Evolutionary conservation across 2,797 vertebrate genomes (phyloP), one percentile per base, ranked within the genome.

Genomic region (Phataginus tetradactyla): DNA sequence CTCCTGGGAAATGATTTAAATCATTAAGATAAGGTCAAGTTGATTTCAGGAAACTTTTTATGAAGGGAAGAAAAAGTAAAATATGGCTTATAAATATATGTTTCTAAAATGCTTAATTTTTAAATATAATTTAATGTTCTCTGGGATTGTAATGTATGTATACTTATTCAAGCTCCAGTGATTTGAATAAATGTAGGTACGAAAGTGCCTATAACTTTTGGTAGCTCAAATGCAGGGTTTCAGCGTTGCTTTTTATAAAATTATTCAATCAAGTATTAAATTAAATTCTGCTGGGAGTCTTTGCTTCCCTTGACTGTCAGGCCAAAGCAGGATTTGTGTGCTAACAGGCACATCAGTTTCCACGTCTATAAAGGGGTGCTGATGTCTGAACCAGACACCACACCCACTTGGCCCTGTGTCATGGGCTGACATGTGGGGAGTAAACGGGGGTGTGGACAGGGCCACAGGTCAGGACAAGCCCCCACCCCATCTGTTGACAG

Each of bases 21-120:
- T 29, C 91, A 89, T 25, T 89, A 59, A 10, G 11, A 61, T 75
- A 89, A 92, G 45, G 85, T 96, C 66, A 80, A 63, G 66, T 55
- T 86, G 84, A 69, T 89, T 92, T 64, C 32, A 92, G 53, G 74
- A 89, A 72, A 75, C 7, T 37, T 81, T 45, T 45, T 51, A 72
- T 61, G 37, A 88, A n/a, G 34, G 53, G 14, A 92, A 95, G 39
- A 12, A 25, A 72, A 94, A 68, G 9, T 61, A 18, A 34, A 85
- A 59, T 77, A 32, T 32, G 49, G 51, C 32, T 85, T 68, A 72
- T 78, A 77, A 83, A 49, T 37, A 63, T 91, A 68, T 79, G 14
- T 64, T 80, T 18, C 23, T 72, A 21, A 89, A 34, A 37, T 29
- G 13, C 45, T 90, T 39, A 29, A 71, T 87, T 68, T n/a, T 87